Evolutionary conservation across 2,113 vertebrate species (phyloP).

Genomic region (Bufo bufo): DNA sequence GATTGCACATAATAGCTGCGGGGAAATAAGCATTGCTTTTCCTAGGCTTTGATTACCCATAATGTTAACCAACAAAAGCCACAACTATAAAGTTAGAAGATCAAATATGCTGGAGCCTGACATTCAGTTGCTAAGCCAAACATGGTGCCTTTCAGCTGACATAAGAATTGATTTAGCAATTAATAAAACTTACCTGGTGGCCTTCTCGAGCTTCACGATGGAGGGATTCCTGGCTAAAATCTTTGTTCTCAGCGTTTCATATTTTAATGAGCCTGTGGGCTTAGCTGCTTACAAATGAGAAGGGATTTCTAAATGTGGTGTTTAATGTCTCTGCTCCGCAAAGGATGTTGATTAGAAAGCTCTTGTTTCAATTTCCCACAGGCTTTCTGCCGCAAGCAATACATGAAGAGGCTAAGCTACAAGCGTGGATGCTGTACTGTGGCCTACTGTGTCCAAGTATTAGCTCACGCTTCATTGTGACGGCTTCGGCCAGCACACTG

Average conservation of each 20-base stretch:
- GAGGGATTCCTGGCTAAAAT: constrained; percentile 54
- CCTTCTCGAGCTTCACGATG: constrained; percentile 59
- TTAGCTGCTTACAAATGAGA: constrained; percentile 62
- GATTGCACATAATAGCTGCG: constrained; percentile 44
- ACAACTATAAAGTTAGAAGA: constrained; percentile 36
- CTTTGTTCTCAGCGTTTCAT: constrained; percentile 69
- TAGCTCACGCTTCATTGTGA: constrained; percentile 61
- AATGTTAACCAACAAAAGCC: constrained; percentile 48
- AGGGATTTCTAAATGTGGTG: constrained; percentile 63
- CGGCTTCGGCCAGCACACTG: constrained; percentile 64
- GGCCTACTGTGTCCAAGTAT: constrained; percentile 58
- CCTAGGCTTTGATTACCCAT: constrained; percentile 34
- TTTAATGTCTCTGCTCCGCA: constrained; percentile 65
- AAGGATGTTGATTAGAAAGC: constrained; percentile 71
- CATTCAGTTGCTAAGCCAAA: constrained; percentile 33
- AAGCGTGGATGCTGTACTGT: constrained; percentile 4
- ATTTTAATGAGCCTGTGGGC: constrained; percentile 70
- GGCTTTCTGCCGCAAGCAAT: constrained; percentile 68
- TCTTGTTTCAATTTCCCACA: constrained; percentile 70
- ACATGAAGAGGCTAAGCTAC: constrained; percentile 65
- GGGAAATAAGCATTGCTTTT: constrained; percentile 43
- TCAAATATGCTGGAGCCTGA: constrained; percentile 26
- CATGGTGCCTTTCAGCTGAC: constrained; percentile 31
- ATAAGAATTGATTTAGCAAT: constrained; percentile 47
- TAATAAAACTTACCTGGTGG: constrained; percentile 57